Evolutionary conservation across 2,888 invertebrate species (phyloP), one percentile per base, ranked within the genome.

Genomic region (Phyllotreta striolata): DNA sequence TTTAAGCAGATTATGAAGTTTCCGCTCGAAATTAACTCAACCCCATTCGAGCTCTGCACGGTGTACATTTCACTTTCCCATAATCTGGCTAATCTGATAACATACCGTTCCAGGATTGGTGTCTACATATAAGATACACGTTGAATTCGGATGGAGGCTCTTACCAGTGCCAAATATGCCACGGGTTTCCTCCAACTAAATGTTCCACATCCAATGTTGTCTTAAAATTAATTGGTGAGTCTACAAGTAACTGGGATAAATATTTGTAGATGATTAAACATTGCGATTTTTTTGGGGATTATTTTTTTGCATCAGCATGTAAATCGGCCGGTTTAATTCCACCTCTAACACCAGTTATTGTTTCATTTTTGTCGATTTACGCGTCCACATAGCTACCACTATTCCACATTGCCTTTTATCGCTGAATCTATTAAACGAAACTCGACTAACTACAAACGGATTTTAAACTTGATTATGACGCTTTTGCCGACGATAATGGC

Each of bases 91-190:
- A 63, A 63, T 59, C 58, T 37, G 13, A 47, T 63, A 49, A 56
- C 14, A 44, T 40, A 38, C 68, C 70, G 61, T 76, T 78, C 40
- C 79, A 88, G 88, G 88, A 89, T 77, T 89, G 89, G 89, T 86
- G 86, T 60, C 79, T 89, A 35, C 88, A 88, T 76, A 86, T 89
- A 72, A 81, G 87, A 66, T 88, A 86, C 74, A 85, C 87, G 0
- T 85, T 86, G 68, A 84, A 84, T 49, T 84, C 84, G n/a, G 89
- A 89, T 72, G 87, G 84, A 7, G 89, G 89, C 0, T 83, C 87
- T 72, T 89, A 89, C 74, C 88, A 89, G 78, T 89, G 89, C 76
- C 88, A 88, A 80, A 85, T 89, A 56, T 87, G 88, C 5, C 87
- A 87, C 7, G 87, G 88, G 77, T 88, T 88, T 6, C 87, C 87